Conservation (phyloP, 2,888 invertebrate species). For the Brenthis daphne region DNA sequence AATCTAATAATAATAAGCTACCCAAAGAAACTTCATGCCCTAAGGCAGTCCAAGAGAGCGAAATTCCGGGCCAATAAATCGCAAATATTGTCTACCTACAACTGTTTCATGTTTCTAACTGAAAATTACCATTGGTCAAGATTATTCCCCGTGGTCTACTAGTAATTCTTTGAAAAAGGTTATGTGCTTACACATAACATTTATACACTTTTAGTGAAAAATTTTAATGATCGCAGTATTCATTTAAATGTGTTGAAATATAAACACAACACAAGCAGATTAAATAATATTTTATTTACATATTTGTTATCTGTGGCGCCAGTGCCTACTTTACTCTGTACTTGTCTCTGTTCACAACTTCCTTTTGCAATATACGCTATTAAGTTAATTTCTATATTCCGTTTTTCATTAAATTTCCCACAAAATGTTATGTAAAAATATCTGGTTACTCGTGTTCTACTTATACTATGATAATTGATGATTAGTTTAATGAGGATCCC, state of each 20-base stretch:
- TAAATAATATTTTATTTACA: too few relatives aligned
- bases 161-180: too few relatives aligned
- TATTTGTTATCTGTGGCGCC: too few relatives aligned
- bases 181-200: too few relatives aligned
- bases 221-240: background rate
- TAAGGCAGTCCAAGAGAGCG: background rate
- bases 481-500: slow-evolving; percentile 3
- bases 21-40: background rate
- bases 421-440: background rate
- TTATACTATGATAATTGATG: slow-evolving; percentile 3
- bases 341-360: too few relatives aligned
- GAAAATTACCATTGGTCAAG: background rate
- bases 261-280: too few relatives aligned
- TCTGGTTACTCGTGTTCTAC: slow-evolving; percentile 6
- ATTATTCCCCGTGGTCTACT: too few relatives aligned
- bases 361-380: too few relatives aligned
- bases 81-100: background rate
- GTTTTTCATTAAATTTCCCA: too few relatives aligned
- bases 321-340: too few relatives aligned
- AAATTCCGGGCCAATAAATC: slow-evolving; percentile 3
- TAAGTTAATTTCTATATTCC: too few relatives aligned
- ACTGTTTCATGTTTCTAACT: background rate
- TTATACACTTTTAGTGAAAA: background rate
- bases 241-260: background rate
- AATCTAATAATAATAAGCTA: background rate